A percentile compares a stretch with the other conserved stretches of the same genome.
Evolutionary conservation across 1,140 invertebrate genomes (phyloP).

Genomic region (Drosophila virilis): DNA sequence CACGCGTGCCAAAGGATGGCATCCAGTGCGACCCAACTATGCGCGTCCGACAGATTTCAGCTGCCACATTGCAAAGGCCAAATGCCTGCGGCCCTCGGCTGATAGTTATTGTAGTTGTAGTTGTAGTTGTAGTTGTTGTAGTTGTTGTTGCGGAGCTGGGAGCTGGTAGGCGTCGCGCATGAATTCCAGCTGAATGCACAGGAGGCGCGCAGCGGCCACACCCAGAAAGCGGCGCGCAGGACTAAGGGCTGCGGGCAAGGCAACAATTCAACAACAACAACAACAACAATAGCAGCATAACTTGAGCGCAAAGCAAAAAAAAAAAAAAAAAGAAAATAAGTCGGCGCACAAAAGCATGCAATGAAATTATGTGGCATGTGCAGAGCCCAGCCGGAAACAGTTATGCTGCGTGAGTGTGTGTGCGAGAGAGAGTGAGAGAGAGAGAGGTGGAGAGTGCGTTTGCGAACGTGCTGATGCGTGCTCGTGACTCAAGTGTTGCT

Average conservation of each 20-base stretch:
- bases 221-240: slow-evolving; percentile 40
- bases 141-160: slow-evolving; percentile 1
- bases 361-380: slow-evolving; percentile 64
- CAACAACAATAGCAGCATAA: slow-evolving; percentile 30
- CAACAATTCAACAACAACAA: slow-evolving; percentile 10
- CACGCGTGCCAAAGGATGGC: slow-evolving; percentile 20
- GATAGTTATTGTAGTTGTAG: neutral
- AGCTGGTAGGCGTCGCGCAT: slow-evolving; percentile 24
- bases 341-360: slow-evolving; percentile 59
- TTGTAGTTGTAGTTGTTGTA: neutral
- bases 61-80: slow-evolving; percentile 7
- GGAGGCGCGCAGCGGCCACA: slow-evolving; percentile 52
- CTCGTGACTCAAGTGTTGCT: slow-evolving; percentile 58
- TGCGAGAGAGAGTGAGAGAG: neutral
- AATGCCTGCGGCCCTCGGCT: neutral
- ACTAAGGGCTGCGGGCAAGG: slow-evolving; percentile 4
- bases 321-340: neutral
- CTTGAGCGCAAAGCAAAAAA: neutral
- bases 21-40: slow-evolving; percentile 7
- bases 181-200: slow-evolving; percentile 46
- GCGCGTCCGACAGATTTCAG: slow-evolving; percentile 23
- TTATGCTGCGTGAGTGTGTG: neutral
- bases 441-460: slow-evolving; percentile 3
- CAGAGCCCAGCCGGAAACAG: slow-evolving; percentile 28
- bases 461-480: slow-evolving; percentile 27